Conservation (phyloP, 2,113 vertebrate species). For the Cynocephalus volans region DNA sequence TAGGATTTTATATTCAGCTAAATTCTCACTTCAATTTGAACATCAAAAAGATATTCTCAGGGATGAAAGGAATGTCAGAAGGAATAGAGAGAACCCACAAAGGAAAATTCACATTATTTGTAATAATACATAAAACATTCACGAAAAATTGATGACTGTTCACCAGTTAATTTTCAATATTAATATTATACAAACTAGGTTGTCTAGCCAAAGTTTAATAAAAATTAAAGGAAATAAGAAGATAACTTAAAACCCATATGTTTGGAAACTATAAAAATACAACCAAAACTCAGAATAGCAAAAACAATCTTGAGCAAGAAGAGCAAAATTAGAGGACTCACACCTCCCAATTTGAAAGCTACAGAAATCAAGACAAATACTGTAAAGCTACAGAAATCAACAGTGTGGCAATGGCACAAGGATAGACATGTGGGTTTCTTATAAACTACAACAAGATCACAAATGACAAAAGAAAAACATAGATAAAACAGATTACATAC, state of each 20-base stretch:
- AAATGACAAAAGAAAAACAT: neutral
- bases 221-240: neutral
- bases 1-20: slow-evolving; percentile 11
- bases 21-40: neutral
- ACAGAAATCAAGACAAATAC: too few relatives aligned
- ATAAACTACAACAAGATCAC: neutral
- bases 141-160: neutral
- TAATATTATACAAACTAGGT: neutral
- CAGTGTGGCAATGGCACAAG: neutral
- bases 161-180: neutral
- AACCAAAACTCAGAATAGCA: neutral
- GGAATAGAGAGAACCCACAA: neutral
- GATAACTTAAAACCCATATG: neutral
- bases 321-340: neutral
- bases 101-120: neutral
- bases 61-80: neutral
- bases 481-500: neutral
- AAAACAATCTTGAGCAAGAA: neutral
- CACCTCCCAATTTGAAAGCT: neutral
- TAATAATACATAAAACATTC: neutral
- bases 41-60: neutral
- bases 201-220: neutral
- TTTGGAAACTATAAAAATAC: neutral
- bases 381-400: neutral
- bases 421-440: neutral